Conservation (phyloP, 2,113 vertebrate species). For the Tursiops truncatus region DNA sequence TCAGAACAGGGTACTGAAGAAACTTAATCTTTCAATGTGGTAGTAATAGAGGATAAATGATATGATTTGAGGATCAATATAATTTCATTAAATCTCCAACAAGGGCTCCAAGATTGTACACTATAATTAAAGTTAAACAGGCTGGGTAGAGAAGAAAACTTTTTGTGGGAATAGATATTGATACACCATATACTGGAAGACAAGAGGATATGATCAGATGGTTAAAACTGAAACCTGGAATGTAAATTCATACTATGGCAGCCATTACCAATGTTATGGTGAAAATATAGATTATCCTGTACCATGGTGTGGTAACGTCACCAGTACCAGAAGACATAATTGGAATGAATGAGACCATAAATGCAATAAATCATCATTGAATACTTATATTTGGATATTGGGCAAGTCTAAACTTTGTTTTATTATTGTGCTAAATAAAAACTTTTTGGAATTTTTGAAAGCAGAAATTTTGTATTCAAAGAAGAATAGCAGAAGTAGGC, state of each 20-base stretch:
- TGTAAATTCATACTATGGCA: background rate
- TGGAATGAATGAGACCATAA: background rate
- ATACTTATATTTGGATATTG: background rate
- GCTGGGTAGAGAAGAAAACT: background rate
- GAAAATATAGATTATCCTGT: background rate
- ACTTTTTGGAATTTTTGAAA: background rate
- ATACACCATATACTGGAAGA: background rate
- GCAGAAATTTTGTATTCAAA: background rate
- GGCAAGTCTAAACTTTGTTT: background rate
- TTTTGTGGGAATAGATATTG: background rate
- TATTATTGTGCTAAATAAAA: background rate
- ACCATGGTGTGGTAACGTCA: background rate
- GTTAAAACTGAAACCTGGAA: background rate
- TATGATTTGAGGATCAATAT: background rate
- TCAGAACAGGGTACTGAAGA: background rate
- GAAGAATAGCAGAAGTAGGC: background rate
- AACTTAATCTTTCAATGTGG: background rate
- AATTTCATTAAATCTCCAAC: background rate
- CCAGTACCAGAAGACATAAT: background rate
- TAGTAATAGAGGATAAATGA: background rate
- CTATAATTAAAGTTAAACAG: background rate
- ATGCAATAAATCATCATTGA: background rate
- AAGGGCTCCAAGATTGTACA: background rate
- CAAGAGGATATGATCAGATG: background rate
- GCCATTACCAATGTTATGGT: background rate